Conservation (phyloP, 2,797 vertebrate genomes). For the Pyrocephalus nanus region DNA sequence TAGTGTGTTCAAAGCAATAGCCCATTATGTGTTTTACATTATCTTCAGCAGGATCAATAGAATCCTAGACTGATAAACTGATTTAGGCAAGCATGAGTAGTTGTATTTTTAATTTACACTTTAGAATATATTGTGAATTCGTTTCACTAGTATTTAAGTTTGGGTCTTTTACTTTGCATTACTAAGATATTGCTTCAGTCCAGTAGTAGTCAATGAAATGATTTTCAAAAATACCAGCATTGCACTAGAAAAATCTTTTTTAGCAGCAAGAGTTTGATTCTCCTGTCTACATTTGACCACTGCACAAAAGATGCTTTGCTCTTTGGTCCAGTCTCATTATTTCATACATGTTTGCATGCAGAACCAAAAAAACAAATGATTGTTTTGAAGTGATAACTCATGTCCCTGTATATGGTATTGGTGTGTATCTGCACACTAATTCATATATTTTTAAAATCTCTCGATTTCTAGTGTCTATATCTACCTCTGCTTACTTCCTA, state of each 20-base stretch:
- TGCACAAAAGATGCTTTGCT: not conserved
- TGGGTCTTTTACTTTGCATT: not conserved
- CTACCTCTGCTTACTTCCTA: not conserved
- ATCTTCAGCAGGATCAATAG: not conserved
- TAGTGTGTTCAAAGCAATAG: not conserved
- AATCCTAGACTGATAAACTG: not conserved
- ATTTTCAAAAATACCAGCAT: not conserved
- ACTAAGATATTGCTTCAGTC: not conserved
- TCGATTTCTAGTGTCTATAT: not conserved
- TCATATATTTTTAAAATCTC: not conserved
- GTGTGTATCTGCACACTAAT: not conserved
- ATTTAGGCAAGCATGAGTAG: not conserved
- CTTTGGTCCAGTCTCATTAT: not conserved
- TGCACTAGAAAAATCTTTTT: not conserved
- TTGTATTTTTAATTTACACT: not conserved
- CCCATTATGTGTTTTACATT: not conserved
- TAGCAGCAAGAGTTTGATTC: not conserved
- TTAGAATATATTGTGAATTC: not conserved
- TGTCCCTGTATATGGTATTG: not conserved
- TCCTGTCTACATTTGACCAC: not conserved
- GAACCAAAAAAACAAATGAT: not conserved
- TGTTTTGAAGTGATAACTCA: not conserved
- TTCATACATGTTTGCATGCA: not conserved
- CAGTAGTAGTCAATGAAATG: not conserved
- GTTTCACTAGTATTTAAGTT: not conserved